phyloP scores from a whole-genome alignment of 1,140 invertebrate species.

The Dolichoris vasculosae region DNA sequence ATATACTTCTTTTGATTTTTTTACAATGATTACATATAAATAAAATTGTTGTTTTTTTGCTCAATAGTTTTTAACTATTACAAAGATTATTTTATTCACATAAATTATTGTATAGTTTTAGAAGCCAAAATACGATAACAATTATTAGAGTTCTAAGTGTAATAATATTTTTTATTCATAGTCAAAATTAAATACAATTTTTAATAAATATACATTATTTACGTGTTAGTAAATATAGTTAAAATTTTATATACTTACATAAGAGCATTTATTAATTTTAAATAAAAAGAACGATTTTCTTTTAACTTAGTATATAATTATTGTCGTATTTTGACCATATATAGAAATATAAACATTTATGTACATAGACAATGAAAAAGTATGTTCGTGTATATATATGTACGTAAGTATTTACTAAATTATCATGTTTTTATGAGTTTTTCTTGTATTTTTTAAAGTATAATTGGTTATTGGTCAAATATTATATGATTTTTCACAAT shows the following conservation, averaged over 20 bases:
- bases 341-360: conserved; percentile 44
- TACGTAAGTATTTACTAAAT: conserved; percentile 20
- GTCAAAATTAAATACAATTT: neutral
- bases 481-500: neutral
- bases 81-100: conserved; percentile 47
- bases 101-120: conserved; percentile 40
- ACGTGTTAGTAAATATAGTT: neutral
- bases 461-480: neutral
- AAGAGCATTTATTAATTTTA: neutral
- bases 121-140: conserved; percentile 44
- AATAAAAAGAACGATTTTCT: neutral
- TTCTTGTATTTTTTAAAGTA: neutral
- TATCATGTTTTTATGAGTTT: neutral
- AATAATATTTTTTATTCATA: conserved; percentile 31
- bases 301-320: conserved; percentile 23
- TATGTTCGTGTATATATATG: conserved; percentile 34
- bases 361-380: conserved; percentile 40
- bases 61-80: conserved; percentile 27
- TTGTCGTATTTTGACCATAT: conserved; percentile 39
- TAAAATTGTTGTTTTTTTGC: conserved; percentile 47
- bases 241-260: neutral
- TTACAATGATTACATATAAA: conserved; percentile 41
- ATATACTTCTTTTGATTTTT: conserved; percentile 49
- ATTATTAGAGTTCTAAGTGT: conserved; percentile 12
- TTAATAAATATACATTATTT: neutral